Base-by-base conservation (phyloP, 2,113 vertebrate genomes). In the Malurus cyaneus region DNA sequence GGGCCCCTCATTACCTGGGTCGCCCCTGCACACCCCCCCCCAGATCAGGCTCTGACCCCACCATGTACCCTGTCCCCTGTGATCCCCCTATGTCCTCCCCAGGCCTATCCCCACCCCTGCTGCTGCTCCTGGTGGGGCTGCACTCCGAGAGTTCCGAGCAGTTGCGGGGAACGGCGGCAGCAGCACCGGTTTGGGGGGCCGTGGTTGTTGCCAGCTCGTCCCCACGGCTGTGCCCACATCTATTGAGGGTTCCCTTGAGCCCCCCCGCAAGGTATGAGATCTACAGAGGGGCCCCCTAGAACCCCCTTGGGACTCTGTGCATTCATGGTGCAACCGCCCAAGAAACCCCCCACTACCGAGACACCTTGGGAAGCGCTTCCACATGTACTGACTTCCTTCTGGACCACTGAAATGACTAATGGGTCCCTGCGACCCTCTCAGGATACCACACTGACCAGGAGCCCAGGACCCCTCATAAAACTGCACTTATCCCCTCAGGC, bases 241-340 rank as follows among this genome's bases (percentile, higher is more conserved):
- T 66, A 80, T 41, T 80, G 41, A 80, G 41, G 26, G 16, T 4
- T 23, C 36, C 19, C 29, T 8, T 2, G 5, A 11, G 60, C 10
- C 11, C 4, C 18, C 24, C 23, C 3, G 31, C 1, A 4, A n/a
- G 9, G 46, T 20, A 9, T 9, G 3, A 12, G 25, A 47, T 36
- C 42, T 12, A 18, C 1, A 1, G 19, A 23, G n/a, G 15, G 56
- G 25, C 10, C 19, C 42, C 53, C 14, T 7, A 39, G 23, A 31
- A 39, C 24, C 59, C 7, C 4, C 36, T 62, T 4, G 6, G 26
- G 18, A 46, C 29, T 11, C 4, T 20, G 28, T 5, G 12, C 24
- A 1, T 18, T 10, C 12, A 24, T n/a, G 18, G 19, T 49, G 56
- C n/a, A n/a, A n/a, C n/a, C n/a, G n/a, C 16, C 8, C 14, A 14